These are phyloP conservation scores for Drosophila eugracilis DNA, from an alignment of 1,140 invertebrate genomes.

Conservation along the genomic window DNA sequence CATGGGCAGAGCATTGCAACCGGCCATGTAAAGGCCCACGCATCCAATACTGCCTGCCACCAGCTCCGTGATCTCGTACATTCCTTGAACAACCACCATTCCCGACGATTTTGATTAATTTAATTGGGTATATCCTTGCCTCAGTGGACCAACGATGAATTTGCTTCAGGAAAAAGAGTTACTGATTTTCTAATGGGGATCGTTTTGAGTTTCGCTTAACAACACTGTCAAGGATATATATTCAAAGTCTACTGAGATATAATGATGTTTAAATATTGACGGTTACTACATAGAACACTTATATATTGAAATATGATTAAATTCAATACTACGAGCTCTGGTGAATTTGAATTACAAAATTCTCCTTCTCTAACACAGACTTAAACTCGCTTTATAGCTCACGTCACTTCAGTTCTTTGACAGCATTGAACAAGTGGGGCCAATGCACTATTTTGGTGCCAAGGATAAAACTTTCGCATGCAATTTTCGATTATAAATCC, in stretches of 20 bases:
- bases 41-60: slow-evolving; percentile 6
- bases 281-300: too few relatives aligned
- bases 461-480: slow-evolving; percentile 72
- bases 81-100: slow-evolving; percentile 25
- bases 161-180: neutral
- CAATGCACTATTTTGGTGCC: slow-evolving; percentile 78
- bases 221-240: neutral
- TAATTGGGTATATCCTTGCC: neutral
- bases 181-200: neutral
- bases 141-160: neutral
- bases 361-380: neutral
- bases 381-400: neutral
- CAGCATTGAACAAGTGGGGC: slow-evolving; percentile 28
- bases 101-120: neutral
- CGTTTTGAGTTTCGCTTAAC: neutral
- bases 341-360: too few relatives aligned
- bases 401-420: slow-evolving; percentile 23
- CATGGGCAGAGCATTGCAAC: slow-evolving; percentile 10
- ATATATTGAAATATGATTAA: too few relatives aligned
- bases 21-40: slow-evolving; percentile 7
- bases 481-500: slow-evolving; percentile 63
- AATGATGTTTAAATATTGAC: too few relatives aligned
- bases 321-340: too few relatives aligned
- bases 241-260: neutral
- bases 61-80: slow-evolving; percentile 18